These are phyloP conservation scores for Ceyx cyanopectus DNA, from an alignment of 2,113 vertebrate species.

Conservation along the genomic window DNA sequence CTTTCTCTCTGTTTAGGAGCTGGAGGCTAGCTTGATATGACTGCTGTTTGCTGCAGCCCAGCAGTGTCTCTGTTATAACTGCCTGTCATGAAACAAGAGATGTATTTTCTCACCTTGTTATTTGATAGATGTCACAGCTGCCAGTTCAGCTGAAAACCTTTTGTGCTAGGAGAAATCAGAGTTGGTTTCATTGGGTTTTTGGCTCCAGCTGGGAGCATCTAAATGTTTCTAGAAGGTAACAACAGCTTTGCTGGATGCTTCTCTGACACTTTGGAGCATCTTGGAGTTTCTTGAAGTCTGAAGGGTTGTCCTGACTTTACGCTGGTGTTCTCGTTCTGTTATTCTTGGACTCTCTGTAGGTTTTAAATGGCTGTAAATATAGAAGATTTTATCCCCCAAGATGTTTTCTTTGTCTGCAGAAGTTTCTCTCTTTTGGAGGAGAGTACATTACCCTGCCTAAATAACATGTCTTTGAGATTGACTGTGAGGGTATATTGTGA, in stretches of 20 bases:
- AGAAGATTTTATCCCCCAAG: neutral
- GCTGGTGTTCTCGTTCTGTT: neutral
- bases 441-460: slow-evolving; percentile 44
- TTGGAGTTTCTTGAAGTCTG: neutral
- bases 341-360: neutral
- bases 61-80: neutral
- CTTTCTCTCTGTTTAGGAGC: neutral
- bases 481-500: slow-evolving; percentile 41
- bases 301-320: neutral
- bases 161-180: neutral
- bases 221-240: neutral
- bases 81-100: neutral
- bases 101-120: slow-evolving; percentile 1
- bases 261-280: neutral
- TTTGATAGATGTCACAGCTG: neutral
- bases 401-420: slow-evolving; percentile 1
- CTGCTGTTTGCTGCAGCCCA: neutral
- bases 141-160: neutral
- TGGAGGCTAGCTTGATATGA: neutral
- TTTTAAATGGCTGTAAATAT: neutral
- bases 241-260: neutral
- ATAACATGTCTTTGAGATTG: slow-evolving; percentile 45
- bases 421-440: neutral
- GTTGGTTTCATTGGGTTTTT: neutral
- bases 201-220: neutral